Evolutionary conservation across 2,113 vertebrate genomes (phyloP).

Genomic region (Kobus ellipsiprymnus): DNA sequence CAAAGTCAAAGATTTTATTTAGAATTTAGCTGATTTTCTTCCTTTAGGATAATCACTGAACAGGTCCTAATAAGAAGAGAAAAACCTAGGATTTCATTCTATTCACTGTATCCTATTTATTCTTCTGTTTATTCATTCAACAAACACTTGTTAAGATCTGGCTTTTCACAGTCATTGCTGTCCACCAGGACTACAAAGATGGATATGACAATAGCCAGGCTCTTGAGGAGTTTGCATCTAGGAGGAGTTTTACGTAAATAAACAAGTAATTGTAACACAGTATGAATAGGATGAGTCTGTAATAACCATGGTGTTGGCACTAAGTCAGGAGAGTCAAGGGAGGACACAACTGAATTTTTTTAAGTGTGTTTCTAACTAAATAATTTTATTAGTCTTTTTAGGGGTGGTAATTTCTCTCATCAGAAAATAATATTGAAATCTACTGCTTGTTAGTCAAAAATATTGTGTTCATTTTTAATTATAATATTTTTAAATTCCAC

Average conservation of each 20-base stretch:
- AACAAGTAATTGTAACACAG: neutral
- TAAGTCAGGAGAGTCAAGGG: neutral
- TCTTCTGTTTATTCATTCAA: neutral
- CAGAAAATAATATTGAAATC: neutral
- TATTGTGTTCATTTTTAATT: neutral
- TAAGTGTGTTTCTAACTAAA: neutral
- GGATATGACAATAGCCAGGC: fast-evolving
- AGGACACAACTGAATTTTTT: neutral
- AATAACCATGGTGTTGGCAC: neutral
- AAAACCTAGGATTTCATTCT: neutral
- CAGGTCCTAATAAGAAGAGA: neutral
- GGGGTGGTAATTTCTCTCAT: neutral
- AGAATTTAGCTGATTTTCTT: neutral
- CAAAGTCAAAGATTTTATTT: neutral
- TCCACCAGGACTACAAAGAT: neutral
- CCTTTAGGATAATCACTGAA: neutral
- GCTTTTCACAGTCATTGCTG: neutral
- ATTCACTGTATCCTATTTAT: neutral
- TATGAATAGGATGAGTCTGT: neutral
- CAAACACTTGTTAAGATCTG: neutral
- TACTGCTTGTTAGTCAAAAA: neutral
- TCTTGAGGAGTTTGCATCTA: neutral
- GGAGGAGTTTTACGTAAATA: neutral
- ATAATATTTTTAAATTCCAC: neutral
- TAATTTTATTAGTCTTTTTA: neutral